These are phyloP conservation scores for Chlorodrepanis virens DNA, from an alignment of 2,113 vertebrate species.

Conservation along the genomic window DNA sequence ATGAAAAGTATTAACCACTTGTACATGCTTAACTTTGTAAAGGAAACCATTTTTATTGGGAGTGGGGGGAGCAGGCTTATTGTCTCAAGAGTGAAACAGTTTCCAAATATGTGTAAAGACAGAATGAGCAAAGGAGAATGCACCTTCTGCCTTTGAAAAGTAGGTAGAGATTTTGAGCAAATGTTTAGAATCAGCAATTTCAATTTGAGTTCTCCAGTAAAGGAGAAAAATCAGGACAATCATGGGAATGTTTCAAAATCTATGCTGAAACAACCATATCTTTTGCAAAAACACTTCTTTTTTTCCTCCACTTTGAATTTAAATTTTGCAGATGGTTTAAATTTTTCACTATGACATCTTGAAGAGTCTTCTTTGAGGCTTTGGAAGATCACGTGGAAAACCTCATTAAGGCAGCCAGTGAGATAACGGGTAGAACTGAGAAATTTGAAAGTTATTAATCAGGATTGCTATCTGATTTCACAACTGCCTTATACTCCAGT, in stretches of 20 bases:
- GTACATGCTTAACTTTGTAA: not conserved
- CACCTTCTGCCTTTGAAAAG: not conserved
- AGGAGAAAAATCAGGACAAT: not conserved
- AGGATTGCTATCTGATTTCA: not conserved
- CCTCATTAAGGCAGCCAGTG: not conserved
- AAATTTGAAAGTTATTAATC: not conserved
- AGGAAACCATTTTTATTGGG: not conserved
- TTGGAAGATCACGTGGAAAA: not conserved
- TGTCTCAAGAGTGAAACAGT: not conserved
- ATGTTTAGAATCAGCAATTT: not conserved
- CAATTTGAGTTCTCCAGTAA: not conserved
- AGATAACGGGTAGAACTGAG: not conserved
- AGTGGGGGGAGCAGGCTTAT: not conserved
- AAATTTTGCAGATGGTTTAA: not conserved
- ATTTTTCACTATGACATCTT: not conserved
- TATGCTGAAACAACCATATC: not conserved
- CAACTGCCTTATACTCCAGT: not conserved
- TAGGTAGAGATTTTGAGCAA: not conserved
- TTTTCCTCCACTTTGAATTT: not conserved
- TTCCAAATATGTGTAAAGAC: not conserved
- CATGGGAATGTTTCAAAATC: not conserved
- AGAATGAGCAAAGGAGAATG: not conserved
- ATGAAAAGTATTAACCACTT: not conserved
- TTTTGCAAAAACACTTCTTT: not conserved
- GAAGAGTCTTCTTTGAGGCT: not conserved